phyloP scores from a whole-genome alignment of 2,888 invertebrate genomes.

The Drosophila silvestris region DNA sequence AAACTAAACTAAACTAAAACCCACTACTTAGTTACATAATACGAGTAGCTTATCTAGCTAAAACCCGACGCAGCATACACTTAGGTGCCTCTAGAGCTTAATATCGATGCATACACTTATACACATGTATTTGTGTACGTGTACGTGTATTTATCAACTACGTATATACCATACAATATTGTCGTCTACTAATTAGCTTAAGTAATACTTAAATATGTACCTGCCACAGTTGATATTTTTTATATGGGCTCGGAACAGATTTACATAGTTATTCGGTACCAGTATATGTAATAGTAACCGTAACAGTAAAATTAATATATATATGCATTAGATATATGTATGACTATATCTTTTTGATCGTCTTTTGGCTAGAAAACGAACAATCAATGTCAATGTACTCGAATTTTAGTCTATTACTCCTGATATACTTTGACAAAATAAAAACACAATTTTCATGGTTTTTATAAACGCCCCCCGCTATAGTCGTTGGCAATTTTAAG shows the following conservation, averaged over 20 bases:
- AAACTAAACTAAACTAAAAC: constrained; percentile 40
- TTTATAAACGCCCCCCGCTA: constrained; percentile 61
- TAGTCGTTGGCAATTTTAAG: constrained; percentile 84
- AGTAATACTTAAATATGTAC: constrained; percentile 33
- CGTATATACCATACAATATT: constrained; percentile 35
- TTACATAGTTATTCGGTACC: constrained; percentile 39
- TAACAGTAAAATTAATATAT: constrained; percentile 20
- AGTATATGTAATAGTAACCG: constrained; percentile 35
- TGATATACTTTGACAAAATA: constrained; percentile 84
- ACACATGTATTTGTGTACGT: constrained; percentile 17
- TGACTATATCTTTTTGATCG: constrained; percentile 32
- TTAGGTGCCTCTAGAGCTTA: constrained; percentile 46
- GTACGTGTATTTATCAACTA: constrained; percentile 20
- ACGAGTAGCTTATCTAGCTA: constrained; percentile 51
- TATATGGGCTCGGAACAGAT: constrained; percentile 34
- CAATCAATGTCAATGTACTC: constrained; percentile 80
- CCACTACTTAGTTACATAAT: constrained; percentile 56
- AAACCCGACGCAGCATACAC: constrained; percentile 39
- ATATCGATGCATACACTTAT: constrained; percentile 11
- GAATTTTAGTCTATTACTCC: constrained; percentile 85
- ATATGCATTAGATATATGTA: constrained; percentile 22
- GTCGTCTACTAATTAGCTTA: constrained; percentile 49
- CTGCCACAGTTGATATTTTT: constrained; percentile 9
- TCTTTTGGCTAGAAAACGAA: constrained; percentile 70
- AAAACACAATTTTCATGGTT: constrained; percentile 64